Percentiles rank a stretch among this genome's conserved stretches.
These are phyloP conservation scores for Danio aesculapii DNA, from an alignment of 2,797 vertebrate genomes.

Conservation along the genomic window DNA sequence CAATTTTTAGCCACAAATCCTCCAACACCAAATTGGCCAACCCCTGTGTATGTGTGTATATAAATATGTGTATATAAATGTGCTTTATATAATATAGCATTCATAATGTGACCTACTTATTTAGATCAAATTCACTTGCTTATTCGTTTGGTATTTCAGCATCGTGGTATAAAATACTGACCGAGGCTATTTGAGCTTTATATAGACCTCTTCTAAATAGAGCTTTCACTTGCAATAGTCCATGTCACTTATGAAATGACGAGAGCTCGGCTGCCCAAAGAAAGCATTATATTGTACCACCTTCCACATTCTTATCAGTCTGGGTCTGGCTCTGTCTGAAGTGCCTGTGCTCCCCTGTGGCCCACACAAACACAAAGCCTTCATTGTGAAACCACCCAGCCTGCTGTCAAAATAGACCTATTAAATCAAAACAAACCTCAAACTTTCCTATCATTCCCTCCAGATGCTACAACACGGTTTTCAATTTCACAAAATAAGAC, in stretches of 20 bases:
- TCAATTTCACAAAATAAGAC: slow-evolving; percentile 11
- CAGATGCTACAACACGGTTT: slow-evolving; percentile 28
- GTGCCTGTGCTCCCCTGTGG: slow-evolving; percentile 17
- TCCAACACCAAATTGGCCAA: too few species aligned
- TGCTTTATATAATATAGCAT: not conserved
- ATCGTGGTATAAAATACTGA: too few species aligned
- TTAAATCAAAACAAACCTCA: slow-evolving; percentile 33
- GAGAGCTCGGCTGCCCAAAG: not conserved
- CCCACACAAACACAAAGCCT: slow-evolving; percentile 27
- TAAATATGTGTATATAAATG: too few species aligned
- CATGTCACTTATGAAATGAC: not conserved
- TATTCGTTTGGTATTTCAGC: not conserved
- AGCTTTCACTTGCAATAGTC: not conserved
- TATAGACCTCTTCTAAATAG: not conserved
- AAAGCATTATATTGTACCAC: slow-evolving; percentile 4
- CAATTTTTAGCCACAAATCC: too few species aligned
- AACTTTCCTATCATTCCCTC: slow-evolving; percentile 14
- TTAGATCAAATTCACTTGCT: not conserved
- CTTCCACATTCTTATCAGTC: not conserved
- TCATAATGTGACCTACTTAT: not conserved
- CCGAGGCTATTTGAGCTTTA: not conserved
- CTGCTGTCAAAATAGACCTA: slow-evolving; percentile 12
- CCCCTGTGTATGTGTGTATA: too few species aligned
- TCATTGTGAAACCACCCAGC: slow-evolving; percentile 29
- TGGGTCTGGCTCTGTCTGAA: slow-evolving; percentile 4